phyloP scores from a whole-genome alignment of 2,797 vertebrate species.

The Phylloscopus collybita region DNA sequence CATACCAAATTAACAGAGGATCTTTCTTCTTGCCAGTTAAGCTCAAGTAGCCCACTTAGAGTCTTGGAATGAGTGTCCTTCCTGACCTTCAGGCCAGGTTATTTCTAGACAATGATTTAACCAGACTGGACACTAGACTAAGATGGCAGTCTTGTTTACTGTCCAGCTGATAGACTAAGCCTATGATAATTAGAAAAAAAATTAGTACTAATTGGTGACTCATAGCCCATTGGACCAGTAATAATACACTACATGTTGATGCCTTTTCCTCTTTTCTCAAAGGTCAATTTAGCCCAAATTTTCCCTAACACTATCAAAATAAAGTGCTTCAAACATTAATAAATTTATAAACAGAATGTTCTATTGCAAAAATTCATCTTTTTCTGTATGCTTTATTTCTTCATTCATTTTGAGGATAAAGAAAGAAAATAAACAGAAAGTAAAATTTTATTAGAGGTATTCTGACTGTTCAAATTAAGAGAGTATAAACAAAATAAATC shows the following conservation, averaged over 20 bases:
- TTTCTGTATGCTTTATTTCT: neutral
- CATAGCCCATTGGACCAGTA: neutral
- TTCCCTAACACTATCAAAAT: neutral
- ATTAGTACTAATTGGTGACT: neutral
- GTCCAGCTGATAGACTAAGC: conserved; percentile 71
- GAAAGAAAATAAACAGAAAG: neutral
- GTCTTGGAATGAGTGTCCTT: conserved; percentile 75
- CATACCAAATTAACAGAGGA: conserved; percentile 62
- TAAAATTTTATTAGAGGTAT: neutral
- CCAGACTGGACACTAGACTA: conserved; percentile 47
- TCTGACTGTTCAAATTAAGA: neutral
- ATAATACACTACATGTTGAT: neutral
- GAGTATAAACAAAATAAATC: neutral
- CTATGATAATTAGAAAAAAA: conserved; percentile 61
- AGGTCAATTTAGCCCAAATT: neutral
- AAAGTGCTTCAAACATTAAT: neutral
- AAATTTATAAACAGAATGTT: neutral
- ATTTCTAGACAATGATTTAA: conserved; percentile 72
- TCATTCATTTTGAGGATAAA: neutral
- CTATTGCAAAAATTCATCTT: neutral
- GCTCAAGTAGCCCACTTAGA: conserved; percentile 80
- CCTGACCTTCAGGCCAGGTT: conserved; percentile 75
- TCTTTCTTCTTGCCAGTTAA: conserved; percentile 71
- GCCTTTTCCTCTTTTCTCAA: neutral
- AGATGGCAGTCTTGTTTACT: conserved; percentile 73